These are phyloP conservation scores for Fistularia commersonii DNA, from an alignment of 2,797 vertebrate species.

Conservation along the genomic window DNA sequence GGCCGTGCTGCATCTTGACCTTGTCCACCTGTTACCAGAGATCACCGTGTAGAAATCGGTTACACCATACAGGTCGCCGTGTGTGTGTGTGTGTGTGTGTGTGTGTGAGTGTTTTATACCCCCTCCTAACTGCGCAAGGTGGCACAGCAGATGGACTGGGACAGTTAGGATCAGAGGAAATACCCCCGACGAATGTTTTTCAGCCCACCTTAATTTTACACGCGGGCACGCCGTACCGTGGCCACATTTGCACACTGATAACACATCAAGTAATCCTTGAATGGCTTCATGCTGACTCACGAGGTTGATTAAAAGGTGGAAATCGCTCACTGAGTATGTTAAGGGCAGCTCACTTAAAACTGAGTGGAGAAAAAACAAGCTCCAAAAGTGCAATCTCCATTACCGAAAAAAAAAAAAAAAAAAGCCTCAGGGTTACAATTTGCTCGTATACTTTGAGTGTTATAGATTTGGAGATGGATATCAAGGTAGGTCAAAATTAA, in stretches of 20 bases:
- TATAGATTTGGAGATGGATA: constrained; percentile 60
- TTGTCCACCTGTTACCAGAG: not conserved
- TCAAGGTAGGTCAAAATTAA: constrained; percentile 43
- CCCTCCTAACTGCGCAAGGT: constrained; percentile 39
- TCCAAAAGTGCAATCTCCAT: constrained; percentile 40
- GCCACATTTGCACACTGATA: not conserved
- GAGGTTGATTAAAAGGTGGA: constrained; percentile 50
- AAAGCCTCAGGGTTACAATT: constrained; percentile 45
- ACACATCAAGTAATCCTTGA: constrained; percentile 6
- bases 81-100: constrained; percentile 3
- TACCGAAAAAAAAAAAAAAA: constrained; percentile 14
- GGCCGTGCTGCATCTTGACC: constrained; percentile 6
- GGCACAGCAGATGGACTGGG: constrained; percentile 59
- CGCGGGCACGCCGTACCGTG: constrained; percentile 3
- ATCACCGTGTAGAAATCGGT: not conserved
- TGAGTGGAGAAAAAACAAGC: constrained; percentile 34
- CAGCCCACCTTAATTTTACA: constrained; percentile 41
- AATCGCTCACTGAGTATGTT: constrained; percentile 27
- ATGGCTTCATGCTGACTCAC: constrained; percentile 13
- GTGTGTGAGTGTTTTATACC: constrained; percentile 14
- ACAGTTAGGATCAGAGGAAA: constrained; percentile 53
- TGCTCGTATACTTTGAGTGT: constrained; percentile 49
- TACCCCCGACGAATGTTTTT: constrained; percentile 41
- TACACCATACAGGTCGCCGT: constrained; percentile 3
- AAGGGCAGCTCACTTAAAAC: constrained; percentile 52